phyloP scores from a whole-genome alignment of 2,113 vertebrate species.

The Eidolon helvum region DNA sequence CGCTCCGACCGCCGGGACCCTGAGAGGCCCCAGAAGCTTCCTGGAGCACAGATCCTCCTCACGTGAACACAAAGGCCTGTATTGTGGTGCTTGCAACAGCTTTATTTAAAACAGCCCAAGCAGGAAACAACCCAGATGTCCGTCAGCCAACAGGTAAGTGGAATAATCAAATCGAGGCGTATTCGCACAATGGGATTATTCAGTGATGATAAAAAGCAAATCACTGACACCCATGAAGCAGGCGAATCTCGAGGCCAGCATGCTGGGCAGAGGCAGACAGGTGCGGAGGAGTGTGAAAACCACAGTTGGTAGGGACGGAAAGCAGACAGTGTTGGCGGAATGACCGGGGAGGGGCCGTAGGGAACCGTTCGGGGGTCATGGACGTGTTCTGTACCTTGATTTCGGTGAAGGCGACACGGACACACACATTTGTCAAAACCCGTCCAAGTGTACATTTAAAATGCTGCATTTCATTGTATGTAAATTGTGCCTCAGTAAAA shows the following conservation, averaged over 20 bases:
- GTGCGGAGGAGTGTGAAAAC: background rate
- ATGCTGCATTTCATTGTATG: background rate
- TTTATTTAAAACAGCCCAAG: constrained; percentile 6
- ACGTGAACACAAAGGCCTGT: background rate
- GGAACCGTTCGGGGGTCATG: background rate
- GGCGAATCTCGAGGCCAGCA: background rate
- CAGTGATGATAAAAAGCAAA: background rate
- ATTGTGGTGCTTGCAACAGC: background rate
- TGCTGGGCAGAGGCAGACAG: background rate
- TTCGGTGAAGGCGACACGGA: background rate
- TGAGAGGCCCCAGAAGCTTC: background rate
- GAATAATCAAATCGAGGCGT: background rate
- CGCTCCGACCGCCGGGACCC: background rate
- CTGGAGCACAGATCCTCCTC: background rate
- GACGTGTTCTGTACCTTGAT: background rate
- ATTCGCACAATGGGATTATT: background rate
- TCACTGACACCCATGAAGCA: background rate
- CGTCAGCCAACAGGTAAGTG: background rate
- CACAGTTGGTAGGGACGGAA: background rate
- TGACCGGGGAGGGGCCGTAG: background rate
- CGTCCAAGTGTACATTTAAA: background rate
- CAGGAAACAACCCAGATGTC: background rate
- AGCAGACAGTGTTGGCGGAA: background rate
- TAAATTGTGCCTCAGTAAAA: background rate
- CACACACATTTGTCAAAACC: background rate